Conservation (phyloP, 2,113 vertebrate species). For the Syngnathus typhle region DNA sequence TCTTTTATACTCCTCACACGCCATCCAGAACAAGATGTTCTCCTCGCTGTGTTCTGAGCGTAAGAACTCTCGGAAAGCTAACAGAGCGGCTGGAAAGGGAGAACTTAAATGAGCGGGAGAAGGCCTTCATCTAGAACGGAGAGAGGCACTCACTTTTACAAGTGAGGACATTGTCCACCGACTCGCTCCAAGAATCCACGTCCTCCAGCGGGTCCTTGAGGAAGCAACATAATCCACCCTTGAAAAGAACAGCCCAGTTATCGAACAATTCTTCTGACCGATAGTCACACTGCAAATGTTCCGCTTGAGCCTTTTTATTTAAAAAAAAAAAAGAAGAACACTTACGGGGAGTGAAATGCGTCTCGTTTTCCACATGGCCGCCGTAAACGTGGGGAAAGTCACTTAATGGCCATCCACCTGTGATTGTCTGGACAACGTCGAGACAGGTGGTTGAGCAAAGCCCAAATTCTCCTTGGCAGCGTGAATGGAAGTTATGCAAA, state of each 20-base stretch:
- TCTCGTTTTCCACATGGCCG: conserved; percentile 63
- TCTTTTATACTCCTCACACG: conserved; percentile 91
- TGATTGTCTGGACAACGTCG: conserved; percentile 52
- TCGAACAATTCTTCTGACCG: conserved; percentile 13
- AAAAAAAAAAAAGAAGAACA: conserved; percentile 32
- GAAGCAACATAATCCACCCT: conserved; percentile 89
- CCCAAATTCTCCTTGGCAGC: conserved; percentile 52
- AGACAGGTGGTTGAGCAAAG: conserved; percentile 60
- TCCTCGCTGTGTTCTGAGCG: conserved; percentile 94
- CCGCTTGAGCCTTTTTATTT: background rate
- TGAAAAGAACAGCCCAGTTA: conserved; percentile 79
- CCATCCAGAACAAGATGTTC: conserved; percentile 92
- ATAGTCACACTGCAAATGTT: background rate
- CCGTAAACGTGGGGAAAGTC: conserved; percentile 64
- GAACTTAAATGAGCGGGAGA: background rate
- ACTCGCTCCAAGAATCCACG: conserved; percentile 77
- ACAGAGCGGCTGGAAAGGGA: conserved; percentile 76
- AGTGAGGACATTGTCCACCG: conserved; percentile 83
- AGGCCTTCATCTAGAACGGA: background rate
- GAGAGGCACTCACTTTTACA: conserved; percentile 82
- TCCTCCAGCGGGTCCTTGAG: conserved; percentile 77
- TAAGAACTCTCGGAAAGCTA: conserved; percentile 85
- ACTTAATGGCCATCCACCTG: conserved; percentile 76
- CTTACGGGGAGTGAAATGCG: conserved; percentile 59
- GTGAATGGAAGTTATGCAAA: conserved; percentile 75